Evolutionary conservation across 2,797 vertebrate species (phyloP).

Genomic region (Rousettus madagascariensis): DNA sequence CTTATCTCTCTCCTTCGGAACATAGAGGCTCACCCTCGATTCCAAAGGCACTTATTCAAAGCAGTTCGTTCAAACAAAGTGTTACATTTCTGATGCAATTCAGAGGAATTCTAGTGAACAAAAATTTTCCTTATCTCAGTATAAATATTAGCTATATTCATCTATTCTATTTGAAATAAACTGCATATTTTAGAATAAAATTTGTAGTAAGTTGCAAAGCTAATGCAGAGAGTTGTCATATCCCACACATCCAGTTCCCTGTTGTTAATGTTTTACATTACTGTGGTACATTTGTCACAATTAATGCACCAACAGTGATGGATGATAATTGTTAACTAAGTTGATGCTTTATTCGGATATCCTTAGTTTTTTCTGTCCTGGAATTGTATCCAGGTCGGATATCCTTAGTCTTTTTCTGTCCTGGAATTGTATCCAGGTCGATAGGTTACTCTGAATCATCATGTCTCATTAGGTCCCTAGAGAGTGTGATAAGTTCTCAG

Average conservation of each 20-base stretch:
- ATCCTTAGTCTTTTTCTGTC: neutral
- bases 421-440: neutral
- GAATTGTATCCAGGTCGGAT: neutral
- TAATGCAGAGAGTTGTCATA: neutral
- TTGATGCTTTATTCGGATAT: neutral
- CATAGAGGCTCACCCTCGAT: neutral
- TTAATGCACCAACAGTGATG: neutral
- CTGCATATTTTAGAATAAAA: neutral
- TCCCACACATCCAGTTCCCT: neutral
- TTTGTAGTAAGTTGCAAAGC: neutral
- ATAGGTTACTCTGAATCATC: neutral
- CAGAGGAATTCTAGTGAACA: neutral
- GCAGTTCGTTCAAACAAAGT: neutral
- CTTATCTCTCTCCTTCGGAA: neutral
- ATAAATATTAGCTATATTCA: neutral
- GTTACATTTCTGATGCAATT: neutral
- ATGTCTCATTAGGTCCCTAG: neutral
- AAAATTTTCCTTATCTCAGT: neutral
- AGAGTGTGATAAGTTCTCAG: neutral
- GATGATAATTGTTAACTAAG: neutral
- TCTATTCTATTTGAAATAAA: neutral
- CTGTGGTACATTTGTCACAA: neutral
- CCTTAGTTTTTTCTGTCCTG: neutral
- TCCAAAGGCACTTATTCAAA: neutral
- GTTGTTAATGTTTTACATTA: neutral